Conservation (phyloP, 1,140 invertebrate genomes). For the Steinernema feltiae region DNA sequence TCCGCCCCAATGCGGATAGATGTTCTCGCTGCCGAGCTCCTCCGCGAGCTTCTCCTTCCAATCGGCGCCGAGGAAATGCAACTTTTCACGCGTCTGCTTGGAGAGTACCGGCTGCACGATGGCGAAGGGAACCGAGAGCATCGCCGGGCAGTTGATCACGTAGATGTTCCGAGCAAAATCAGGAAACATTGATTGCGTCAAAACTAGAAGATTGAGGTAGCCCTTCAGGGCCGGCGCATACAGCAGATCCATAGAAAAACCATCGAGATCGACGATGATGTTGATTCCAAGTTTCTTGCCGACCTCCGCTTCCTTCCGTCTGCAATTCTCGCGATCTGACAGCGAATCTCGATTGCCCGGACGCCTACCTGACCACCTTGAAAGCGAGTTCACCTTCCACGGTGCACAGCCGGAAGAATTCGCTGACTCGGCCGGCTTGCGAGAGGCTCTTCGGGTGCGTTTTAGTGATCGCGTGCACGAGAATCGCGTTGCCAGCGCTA, state of each 20-base stretch:
- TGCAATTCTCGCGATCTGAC: background rate
- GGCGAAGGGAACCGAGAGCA: constrained; percentile 31
- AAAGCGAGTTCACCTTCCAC: constrained; percentile 24
- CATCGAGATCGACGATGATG: constrained; percentile 31
- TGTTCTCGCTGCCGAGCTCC: constrained; percentile 27
- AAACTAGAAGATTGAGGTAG: constrained; percentile 28
- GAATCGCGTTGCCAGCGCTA: constrained; percentile 17
- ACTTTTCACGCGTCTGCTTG: constrained; percentile 30
- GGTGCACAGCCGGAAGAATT: constrained; percentile 24
- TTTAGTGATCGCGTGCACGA: constrained; percentile 14
- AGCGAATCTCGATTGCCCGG: background rate
- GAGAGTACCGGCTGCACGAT: constrained; percentile 32
- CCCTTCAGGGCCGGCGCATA: constrained; percentile 32
- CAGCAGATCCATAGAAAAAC: constrained; percentile 28
- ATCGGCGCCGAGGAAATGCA: constrained; percentile 21
- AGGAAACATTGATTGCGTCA: constrained; percentile 19
- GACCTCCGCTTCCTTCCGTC: constrained; percentile 9
- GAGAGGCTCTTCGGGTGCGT: constrained; percentile 25
- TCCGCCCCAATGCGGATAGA: constrained; percentile 29
- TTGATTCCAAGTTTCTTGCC: constrained; percentile 20
- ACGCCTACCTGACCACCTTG: constrained; percentile 21
- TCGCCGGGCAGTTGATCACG: constrained; percentile 32
- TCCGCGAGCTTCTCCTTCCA: constrained; percentile 29
- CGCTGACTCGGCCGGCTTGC: constrained; percentile 26
- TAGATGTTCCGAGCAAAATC: constrained; percentile 30